Conservation (phyloP, 1,140 invertebrate genomes). For the Drosophila truncata region DNA sequence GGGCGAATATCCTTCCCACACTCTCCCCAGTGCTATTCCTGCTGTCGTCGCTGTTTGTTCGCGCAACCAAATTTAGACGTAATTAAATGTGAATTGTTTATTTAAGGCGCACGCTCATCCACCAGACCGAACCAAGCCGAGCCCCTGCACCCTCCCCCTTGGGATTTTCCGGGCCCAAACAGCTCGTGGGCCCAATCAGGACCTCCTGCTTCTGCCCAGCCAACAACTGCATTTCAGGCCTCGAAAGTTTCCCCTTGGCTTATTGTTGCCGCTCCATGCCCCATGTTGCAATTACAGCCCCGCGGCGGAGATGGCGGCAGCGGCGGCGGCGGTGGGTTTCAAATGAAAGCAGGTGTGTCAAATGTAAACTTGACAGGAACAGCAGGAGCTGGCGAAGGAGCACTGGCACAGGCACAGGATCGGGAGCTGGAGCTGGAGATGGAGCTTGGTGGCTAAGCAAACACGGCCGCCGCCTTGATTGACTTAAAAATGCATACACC, state of each 20-base stretch:
- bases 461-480: constrained; percentile 67
- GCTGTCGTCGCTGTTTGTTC: constrained; percentile 84
- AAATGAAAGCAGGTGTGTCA: constrained; percentile 83
- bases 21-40: constrained; percentile 32
- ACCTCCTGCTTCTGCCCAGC: constrained; percentile 46
- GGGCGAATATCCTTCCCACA: constrained; percentile 25
- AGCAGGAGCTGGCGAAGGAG: constrained; percentile 26
- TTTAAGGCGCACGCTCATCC: constrained; percentile 81
- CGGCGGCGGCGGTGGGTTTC: constrained; percentile 67
- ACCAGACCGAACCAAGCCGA: constrained; percentile 9
- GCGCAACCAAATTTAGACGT: constrained; percentile 85
- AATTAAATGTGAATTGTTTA: constrained; percentile 85
- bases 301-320: constrained; percentile 54
- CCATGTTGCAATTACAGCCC: constrained; percentile 76
- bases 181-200: constrained; percentile 75
- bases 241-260: constrained; percentile 72
- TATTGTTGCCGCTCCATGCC: constrained; percentile 53
- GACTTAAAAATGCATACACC: constrained; percentile 77
- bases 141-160: background rate
- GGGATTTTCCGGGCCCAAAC: constrained; percentile 35
- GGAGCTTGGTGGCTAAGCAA: constrained; percentile 61
- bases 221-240: constrained; percentile 72
- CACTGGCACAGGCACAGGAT: background rate
- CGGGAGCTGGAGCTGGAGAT: constrained; percentile 3
- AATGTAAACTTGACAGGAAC: constrained; percentile 72